A percentile compares a stretch with the other conserved stretches of the same genome.
Conservation (phyloP, 2,888 invertebrate genomes). For the Plagiodera versicolora region DNA sequence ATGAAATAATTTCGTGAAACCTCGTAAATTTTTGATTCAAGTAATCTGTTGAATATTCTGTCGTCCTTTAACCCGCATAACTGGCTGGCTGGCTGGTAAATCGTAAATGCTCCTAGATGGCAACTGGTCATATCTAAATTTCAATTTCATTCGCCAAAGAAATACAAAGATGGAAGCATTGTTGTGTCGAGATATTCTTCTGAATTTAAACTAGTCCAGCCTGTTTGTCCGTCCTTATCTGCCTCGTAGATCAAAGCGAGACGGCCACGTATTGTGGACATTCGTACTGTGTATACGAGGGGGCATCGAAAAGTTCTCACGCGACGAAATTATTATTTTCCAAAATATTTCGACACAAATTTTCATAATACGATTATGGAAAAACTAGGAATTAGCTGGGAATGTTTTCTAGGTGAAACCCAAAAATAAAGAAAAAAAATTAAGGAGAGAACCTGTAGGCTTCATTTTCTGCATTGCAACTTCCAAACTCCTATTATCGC, state of each 20-base stretch:
- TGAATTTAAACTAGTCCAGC: conserved; percentile 37
- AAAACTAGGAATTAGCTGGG: too few species aligned
- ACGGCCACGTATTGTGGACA: conserved; percentile 1
- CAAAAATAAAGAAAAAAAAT: too few species aligned
- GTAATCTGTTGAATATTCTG: not conserved
- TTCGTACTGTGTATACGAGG: conserved; percentile 3
- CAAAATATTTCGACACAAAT: too few species aligned
- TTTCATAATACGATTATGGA: too few species aligned
- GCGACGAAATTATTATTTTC: too few species aligned
- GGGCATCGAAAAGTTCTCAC: not conserved
- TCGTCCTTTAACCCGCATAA: not conserved
- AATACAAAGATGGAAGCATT: conserved; percentile 31
- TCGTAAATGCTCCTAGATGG: conserved; percentile 5
- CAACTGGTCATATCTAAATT: conserved; percentile 20
- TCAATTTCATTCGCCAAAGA: conserved; percentile 15
- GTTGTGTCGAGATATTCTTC: conserved; percentile 36
- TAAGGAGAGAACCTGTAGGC: too few species aligned
- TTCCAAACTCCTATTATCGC: too few species aligned
- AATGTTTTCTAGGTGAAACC: too few species aligned
- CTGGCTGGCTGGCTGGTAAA: too few species aligned
- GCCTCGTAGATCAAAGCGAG: conserved; percentile 25
- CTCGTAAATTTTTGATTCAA: too few species aligned
- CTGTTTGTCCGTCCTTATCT: conserved; percentile 32
- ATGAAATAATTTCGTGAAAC: too few species aligned
- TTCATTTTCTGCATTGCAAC: too few species aligned